A percentile compares a stretch with the other conserved stretches of the same genome.
These are phyloP conservation scores for Callipepla californica DNA, from an alignment of 2,113 vertebrate genomes.

Conservation along the genomic window DNA sequence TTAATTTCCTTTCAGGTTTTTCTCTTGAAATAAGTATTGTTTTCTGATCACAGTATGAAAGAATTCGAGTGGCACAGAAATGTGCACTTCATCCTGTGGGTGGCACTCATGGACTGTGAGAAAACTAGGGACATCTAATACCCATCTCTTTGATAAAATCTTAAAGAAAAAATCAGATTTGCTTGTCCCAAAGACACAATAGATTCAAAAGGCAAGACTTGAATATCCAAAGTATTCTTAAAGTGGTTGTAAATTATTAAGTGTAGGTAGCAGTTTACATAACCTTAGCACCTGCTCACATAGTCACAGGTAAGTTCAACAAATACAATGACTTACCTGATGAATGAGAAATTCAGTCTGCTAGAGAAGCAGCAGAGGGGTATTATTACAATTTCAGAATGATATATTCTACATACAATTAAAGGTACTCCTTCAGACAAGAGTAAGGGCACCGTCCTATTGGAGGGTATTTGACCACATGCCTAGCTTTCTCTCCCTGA, in stretches of 20 bases:
- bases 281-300: conserved; percentile 8
- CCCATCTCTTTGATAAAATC: conserved; percentile 1
- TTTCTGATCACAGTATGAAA: background rate
- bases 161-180: conserved; percentile 55
- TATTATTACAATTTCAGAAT: background rate
- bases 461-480: background rate
- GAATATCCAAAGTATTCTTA: background rate
- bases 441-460: background rate
- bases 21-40: background rate
- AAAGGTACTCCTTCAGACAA: background rate
- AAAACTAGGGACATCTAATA: background rate
- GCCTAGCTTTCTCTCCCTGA: background rate
- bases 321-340: conserved; percentile 13
- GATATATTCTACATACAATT: background rate
- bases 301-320: conserved; percentile 22
- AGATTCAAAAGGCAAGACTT: conserved; percentile 16
- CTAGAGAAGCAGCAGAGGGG: conserved; percentile 6
- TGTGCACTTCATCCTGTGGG: conserved; percentile 62
- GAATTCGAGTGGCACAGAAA: conserved; percentile 20
- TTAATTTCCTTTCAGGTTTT: conserved; percentile 47
- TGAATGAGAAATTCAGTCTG: conserved; percentile 12
- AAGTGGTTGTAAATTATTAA: conserved; percentile 21
- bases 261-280: conserved; percentile 5
- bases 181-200: conserved; percentile 7
- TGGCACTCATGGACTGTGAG: conserved; percentile 60